A percentile compares a stretch with the other conserved stretches of the same genome.
These are phyloP conservation scores for Himalopsyche kuldschensis DNA, from an alignment of 2,888 invertebrate genomes.

Conservation along the genomic window DNA sequence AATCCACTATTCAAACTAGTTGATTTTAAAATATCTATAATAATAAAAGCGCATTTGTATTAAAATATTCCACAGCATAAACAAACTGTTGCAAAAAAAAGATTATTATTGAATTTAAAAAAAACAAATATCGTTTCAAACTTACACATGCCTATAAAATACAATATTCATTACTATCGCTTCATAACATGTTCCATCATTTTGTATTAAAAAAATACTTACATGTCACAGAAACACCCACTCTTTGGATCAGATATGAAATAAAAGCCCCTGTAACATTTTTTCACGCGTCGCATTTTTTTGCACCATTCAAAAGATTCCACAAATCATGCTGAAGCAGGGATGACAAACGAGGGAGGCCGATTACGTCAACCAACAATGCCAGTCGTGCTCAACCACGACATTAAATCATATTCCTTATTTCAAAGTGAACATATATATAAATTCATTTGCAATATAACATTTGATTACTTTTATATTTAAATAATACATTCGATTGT, in stretches of 20 bases:
- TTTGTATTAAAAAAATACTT: background rate
- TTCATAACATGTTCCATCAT: background rate
- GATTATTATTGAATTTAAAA: too few species aligned
- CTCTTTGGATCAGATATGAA: background rate
- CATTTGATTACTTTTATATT: too few species aligned
- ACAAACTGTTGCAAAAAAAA: too few species aligned
- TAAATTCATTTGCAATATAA: too few species aligned
- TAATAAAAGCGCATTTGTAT: too few species aligned
- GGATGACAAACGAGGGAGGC: conserved; percentile 9
- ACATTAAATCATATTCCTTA: too few species aligned
- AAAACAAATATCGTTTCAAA: too few species aligned
- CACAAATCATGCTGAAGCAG: conserved; percentile 10
- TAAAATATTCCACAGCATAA: too few species aligned
- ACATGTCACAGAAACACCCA: background rate
- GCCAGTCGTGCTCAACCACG: background rate
- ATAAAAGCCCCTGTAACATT: background rate
- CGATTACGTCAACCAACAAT: background rate
- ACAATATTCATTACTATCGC: background rate
- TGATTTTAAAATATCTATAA: too few species aligned
- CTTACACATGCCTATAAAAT: background rate
- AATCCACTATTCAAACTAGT: too few species aligned
- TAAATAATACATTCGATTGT: too few species aligned
- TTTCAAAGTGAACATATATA: too few species aligned
- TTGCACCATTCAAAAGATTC: conserved; percentile 12
- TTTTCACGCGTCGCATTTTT: background rate